Conservation (phyloP, 92 coral and sea anemone species). For the Epizoanthus stellaris region DNA sequence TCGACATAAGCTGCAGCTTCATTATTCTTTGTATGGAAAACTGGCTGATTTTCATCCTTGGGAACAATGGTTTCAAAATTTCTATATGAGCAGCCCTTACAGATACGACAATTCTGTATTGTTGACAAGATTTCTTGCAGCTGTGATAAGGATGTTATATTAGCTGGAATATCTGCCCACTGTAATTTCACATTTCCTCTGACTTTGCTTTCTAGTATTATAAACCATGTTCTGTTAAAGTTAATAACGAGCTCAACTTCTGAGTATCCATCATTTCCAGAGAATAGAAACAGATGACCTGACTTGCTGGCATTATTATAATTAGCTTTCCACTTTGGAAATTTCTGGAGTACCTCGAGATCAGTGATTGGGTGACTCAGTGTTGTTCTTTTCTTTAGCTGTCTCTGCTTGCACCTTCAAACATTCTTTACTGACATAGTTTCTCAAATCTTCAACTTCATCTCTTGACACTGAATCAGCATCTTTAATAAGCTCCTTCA, state of each 20-base stretch:
- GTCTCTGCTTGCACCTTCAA: not conserved
- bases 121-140: not conserved
- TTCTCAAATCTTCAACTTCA: slow-evolving; percentile 33
- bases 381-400: not conserved
- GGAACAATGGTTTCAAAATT: not conserved
- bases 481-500: slow-evolving; percentile 31
- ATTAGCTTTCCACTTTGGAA: slow-evolving; percentile 35
- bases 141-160: too few relatives aligned
- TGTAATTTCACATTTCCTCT: slow-evolving; percentile 1
- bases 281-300: slow-evolving; percentile 47
- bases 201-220: not conserved
- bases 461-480: slow-evolving; percentile 35
- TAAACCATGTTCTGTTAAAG: not conserved
- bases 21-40: not conserved
- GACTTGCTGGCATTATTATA: slow-evolving; percentile 13
- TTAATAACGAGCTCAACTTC: slow-evolving; percentile 9
- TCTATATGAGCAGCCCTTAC: not conserved
- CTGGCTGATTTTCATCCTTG: not conserved
- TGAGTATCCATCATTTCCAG: slow-evolving; percentile 52
- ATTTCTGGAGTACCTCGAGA: slow-evolving; percentile 5
- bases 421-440: slow-evolving; percentile 16
- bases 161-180: too few relatives aligned
- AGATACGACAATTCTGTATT: not conserved
- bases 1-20: not conserved
- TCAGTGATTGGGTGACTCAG: slow-evolving; percentile 1